A percentile compares a stretch with the other conserved stretches of the same genome.
Conservation (phyloP, 2,797 vertebrate species). For the Coccyzus lansbergi region DNA sequence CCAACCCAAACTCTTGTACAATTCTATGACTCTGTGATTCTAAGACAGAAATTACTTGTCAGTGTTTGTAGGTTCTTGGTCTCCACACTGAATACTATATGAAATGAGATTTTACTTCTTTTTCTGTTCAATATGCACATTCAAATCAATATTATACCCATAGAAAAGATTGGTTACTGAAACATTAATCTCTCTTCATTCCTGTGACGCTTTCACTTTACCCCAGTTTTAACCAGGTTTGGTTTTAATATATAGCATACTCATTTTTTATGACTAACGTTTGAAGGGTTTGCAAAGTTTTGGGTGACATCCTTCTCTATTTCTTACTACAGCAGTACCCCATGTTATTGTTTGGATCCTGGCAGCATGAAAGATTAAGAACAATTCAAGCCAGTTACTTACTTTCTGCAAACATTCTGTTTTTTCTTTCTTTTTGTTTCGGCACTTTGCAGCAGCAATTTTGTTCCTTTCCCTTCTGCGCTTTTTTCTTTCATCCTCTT, state of each 20-base stretch:
- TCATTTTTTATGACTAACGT: background rate
- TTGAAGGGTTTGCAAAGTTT: background rate
- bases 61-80: background rate
- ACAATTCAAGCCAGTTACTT: constrained; percentile 3
- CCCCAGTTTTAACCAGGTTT: background rate
- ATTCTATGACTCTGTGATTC: no score
- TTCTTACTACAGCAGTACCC: background rate
- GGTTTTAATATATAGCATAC: background rate
- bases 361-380: background rate
- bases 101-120: background rate
- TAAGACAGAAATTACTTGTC: background rate
- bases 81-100: background rate
- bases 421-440: constrained; percentile 98
- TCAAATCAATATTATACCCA: background rate
- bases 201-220: background rate
- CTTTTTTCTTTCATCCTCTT: constrained; percentile 89
- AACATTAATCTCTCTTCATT: background rate
- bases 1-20: no score
- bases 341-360: background rate
- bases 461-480: constrained; percentile 95
- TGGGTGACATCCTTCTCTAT: background rate
- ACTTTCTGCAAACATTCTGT: constrained; percentile 93
- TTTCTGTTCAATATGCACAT: background rate
- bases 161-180: background rate
- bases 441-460: constrained; percentile 93